These are phyloP conservation scores for Myotis myotis DNA, from an alignment of 2,797 vertebrate genomes.

Conservation along the genomic window DNA sequence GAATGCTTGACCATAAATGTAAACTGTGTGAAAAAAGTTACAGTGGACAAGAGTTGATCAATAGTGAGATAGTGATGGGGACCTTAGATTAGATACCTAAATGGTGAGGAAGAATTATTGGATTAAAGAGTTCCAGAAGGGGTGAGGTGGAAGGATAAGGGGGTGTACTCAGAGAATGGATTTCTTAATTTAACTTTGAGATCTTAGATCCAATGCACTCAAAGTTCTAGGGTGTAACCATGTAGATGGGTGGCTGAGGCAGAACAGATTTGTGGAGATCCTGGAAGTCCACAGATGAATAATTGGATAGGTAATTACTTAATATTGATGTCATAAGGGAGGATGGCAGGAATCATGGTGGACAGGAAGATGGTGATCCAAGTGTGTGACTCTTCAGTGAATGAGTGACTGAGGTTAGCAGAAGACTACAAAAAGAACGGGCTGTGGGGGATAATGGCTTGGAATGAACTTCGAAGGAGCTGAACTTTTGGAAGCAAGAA, in stretches of 20 bases:
- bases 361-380: neutral
- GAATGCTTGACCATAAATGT: neutral
- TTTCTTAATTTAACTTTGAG: neutral
- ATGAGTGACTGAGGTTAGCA: neutral
- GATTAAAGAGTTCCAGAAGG: neutral
- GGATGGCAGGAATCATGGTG: neutral
- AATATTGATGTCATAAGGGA: neutral
- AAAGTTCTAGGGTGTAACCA: neutral
- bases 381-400: neutral
- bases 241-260: neutral
- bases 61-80: neutral
- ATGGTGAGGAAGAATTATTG: neutral
- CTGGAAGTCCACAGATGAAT: neutral
- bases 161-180: neutral
- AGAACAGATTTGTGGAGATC: neutral
- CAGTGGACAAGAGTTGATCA: neutral
- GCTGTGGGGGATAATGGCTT: neutral
- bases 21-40: neutral
- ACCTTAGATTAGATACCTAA: neutral
- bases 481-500: slow-evolving; percentile 7
- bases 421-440: neutral
- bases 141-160: neutral
- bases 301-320: neutral
- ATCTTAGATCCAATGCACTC: neutral
- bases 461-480: neutral